Base-by-base conservation (phyloP, 2,888 invertebrate genomes). In the Bruchidius siliquastri region DNA sequence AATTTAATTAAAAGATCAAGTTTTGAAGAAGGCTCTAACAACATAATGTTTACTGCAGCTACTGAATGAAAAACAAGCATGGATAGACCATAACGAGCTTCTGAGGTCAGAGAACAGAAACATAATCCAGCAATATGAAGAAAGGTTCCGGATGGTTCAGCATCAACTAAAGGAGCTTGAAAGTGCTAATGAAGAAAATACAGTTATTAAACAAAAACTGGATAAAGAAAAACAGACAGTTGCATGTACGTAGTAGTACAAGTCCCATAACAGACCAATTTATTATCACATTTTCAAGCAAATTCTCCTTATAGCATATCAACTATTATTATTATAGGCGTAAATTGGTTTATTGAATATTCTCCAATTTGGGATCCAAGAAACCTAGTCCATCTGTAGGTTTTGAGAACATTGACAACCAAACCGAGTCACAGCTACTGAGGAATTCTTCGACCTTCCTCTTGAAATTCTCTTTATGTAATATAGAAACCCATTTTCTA, bases 161-260 rank as follows among this genome's bases (percentile, higher is more conserved):
- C 74, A 74, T 20, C 81, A 83, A 72, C 79, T 81, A 20, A 78
- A 80, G 32, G 82, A 83, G 22, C 72, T 84, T 13, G 83, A 82
- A 69, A 73, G 72, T 20, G 30, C 82, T 1, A 79, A 76, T 70
- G 80, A 78, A 20, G 80, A 81, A 20, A 81, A 81, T 72, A 73
- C 74, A 22, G 70, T 30, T 20, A 26, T 85, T 2, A 81, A 80
- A 67, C 81, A 83, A 68, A 81, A 85, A 74, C 70, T 83, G 3
- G 82, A 83, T 20, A 73, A 71, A 0, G 83, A 86, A 75, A 81
- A 81, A 73, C 77, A 82, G 66, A 83, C 84, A 3, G 78, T 84
- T 66, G 71, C 74, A 71, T 79, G 83, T 82, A 76, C 75, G 74
- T 74, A 49, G 18, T 8, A 1, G 49, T 49, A 26, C 3, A 26